A percentile compares a stretch with the other conserved stretches of the same genome.
These are phyloP conservation scores for Gandaritis pyraliata DNA, from an alignment of 2,888 invertebrate genomes.

Conservation along the genomic window DNA sequence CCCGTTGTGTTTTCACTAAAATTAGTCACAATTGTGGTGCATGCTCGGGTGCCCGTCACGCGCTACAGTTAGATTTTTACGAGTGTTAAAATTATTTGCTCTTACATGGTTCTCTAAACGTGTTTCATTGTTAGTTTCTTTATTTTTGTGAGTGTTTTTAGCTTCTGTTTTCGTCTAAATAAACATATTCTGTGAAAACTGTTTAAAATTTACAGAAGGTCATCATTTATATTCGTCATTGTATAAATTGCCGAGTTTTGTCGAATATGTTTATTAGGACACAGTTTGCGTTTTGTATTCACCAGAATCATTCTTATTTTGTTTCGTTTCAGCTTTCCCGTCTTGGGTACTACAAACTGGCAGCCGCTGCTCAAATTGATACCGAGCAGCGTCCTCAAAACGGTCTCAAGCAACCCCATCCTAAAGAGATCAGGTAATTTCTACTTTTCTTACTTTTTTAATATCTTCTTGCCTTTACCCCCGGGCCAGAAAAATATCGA, in stretches of 20 bases:
- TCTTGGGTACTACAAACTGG: constrained; percentile 87
- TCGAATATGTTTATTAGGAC: constrained; percentile 6
- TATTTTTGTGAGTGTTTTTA: neutral
- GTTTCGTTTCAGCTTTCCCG: constrained; percentile 83
- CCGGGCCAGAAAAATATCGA: too few species aligned
- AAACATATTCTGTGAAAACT: constrained; percentile 6
- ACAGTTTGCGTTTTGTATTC: neutral
- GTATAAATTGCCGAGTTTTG: neutral
- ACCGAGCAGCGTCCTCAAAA: constrained; percentile 74
- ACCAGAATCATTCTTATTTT: constrained; percentile 8
- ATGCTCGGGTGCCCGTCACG: constrained; percentile 19
- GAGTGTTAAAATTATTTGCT: constrained; percentile 6
- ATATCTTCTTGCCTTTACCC: too few species aligned
- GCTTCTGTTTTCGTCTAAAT: neutral
- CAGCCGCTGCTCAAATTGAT: constrained; percentile 74
- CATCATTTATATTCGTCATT: neutral
- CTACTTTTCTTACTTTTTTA: neutral
- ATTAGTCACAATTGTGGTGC: constrained; percentile 22
- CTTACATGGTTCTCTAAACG: constrained; percentile 4
- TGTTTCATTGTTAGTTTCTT: constrained; percentile 1
- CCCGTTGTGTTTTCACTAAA: constrained; percentile 19
- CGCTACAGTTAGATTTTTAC: constrained; percentile 3
- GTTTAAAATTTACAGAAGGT: neutral
- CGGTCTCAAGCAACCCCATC: constrained; percentile 70
- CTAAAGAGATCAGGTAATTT: constrained; percentile 71